Evolutionary conservation across 37 sponge, comb jelly and placozoan genomes (phyloP).

Genomic region (Axinella damicornis): DNA sequence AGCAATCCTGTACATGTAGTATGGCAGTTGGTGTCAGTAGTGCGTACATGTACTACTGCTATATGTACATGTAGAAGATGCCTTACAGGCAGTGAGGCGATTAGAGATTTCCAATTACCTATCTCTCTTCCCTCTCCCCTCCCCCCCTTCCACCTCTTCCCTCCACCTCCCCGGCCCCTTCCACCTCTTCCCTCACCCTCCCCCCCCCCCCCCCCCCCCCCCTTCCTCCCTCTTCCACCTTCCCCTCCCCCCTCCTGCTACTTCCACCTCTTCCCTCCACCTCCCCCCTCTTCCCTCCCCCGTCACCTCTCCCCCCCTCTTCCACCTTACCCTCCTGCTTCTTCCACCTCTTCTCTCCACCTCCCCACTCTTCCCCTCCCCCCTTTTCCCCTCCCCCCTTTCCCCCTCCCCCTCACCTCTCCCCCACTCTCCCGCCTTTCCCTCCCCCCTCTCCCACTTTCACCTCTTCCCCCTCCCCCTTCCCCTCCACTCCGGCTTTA

Average conservation of each 20-base stretch:
- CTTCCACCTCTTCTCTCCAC: too few species aligned
- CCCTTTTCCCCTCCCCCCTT: not conserved
- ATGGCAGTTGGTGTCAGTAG: too few species aligned
- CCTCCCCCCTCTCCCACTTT: not conserved
- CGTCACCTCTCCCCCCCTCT: not conserved
- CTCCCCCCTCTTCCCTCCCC: too few species aligned
- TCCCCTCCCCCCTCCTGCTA: not conserved
- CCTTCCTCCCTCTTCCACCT: not conserved
- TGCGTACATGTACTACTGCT: too few species aligned
- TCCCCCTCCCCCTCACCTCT: not conserved
- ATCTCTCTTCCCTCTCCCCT: too few species aligned
- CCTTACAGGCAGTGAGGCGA: too few species aligned
- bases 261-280: not conserved
- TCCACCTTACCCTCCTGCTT: not conserved
- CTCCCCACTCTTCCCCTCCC: too few species aligned
- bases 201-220: not conserved
- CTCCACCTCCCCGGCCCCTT: too few species aligned
- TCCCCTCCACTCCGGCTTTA: not conserved
- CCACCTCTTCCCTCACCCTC: not conserved
- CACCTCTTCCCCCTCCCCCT: not conserved
- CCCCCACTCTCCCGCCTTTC: not conserved
- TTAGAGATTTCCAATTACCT: too few species aligned
- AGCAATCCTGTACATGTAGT: too few species aligned
- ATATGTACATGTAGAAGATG: too few species aligned
- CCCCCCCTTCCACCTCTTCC: too few species aligned